phyloP scores from a whole-genome alignment of 2,797 vertebrate genomes.

The Acestrorhynchus altus region DNA sequence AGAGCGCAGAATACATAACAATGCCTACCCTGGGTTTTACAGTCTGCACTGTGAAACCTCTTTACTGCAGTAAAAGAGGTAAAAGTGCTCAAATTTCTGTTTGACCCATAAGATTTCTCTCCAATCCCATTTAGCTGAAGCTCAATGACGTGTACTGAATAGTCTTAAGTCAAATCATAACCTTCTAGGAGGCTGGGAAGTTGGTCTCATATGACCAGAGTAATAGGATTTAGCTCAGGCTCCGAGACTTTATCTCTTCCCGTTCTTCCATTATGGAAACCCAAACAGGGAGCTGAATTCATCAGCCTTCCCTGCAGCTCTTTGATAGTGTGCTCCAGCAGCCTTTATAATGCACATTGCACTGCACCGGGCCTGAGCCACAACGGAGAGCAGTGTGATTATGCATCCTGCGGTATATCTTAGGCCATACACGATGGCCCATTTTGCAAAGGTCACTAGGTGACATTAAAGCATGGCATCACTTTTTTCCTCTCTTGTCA shows the following conservation, averaged over 20 bases:
- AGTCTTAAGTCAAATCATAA: slow-evolving; percentile 18
- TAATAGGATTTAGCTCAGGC: slow-evolving; percentile 44
- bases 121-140: slow-evolving; percentile 29
- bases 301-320: slow-evolving; percentile 16
- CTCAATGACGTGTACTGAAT: slow-evolving; percentile 8
- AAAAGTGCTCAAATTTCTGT: background rate
- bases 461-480: slow-evolving; percentile 17
- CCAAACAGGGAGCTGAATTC: slow-evolving; percentile 25
- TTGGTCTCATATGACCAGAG: slow-evolving; percentile 42
- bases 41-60: background rate
- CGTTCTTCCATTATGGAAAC: slow-evolving; percentile 43
- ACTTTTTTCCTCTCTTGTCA: background rate
- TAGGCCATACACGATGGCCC: background rate
- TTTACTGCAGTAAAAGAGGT: slow-evolving; percentile 8
- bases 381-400: background rate
- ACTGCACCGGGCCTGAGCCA: background rate
- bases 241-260: slow-evolving; percentile 25
- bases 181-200: slow-evolving; percentile 32
- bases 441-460: slow-evolving; percentile 18
- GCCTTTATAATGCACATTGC: slow-evolving; percentile 8
- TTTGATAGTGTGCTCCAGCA: slow-evolving; percentile 13
- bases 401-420: background rate
- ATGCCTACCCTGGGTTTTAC: background rate
- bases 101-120: slow-evolving; percentile 35
- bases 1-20: background rate